Evolutionary conservation across 2,888 invertebrate species (phyloP).

Genomic region (Limnephilus rhombicus): DNA sequence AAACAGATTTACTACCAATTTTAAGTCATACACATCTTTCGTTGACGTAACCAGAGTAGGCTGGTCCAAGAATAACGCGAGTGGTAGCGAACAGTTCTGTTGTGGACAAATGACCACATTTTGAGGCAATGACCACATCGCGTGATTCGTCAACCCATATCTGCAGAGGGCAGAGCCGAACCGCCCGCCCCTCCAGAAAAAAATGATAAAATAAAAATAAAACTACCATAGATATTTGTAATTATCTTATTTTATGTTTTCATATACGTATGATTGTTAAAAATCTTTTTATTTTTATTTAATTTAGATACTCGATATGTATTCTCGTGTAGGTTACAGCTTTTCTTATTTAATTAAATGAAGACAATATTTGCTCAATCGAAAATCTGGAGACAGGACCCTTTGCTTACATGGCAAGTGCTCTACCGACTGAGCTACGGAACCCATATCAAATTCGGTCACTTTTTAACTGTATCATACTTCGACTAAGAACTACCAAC

Average conservation of each 20-base stretch:
- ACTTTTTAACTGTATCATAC: too few species aligned
- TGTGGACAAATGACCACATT: constrained; percentile 8
- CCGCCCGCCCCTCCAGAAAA: background rate
- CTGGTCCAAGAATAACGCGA: background rate
- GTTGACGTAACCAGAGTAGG: background rate
- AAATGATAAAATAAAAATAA: background rate
- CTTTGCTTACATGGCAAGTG: too few species aligned
- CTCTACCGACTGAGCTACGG: too few species aligned
- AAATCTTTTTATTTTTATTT: background rate
- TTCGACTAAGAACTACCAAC: too few species aligned
- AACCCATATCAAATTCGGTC: too few species aligned
- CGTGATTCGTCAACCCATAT: constrained; percentile 15
- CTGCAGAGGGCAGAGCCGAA: background rate
- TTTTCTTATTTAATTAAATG: too few species aligned
- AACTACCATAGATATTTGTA: background rate
- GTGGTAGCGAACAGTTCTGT: background rate
- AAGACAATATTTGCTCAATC: too few species aligned
- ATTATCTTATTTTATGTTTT: background rate
- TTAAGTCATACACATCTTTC: background rate
- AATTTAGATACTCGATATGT: too few species aligned
- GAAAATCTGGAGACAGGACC: too few species aligned
- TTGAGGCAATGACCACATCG: constrained; percentile 21
- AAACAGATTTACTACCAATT: background rate
- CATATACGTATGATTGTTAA: background rate
- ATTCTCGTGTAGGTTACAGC: too few species aligned